Evolutionary conservation across 2,888 invertebrate species (phyloP).

Genomic region (Steinernema carpocapsae): DNA sequence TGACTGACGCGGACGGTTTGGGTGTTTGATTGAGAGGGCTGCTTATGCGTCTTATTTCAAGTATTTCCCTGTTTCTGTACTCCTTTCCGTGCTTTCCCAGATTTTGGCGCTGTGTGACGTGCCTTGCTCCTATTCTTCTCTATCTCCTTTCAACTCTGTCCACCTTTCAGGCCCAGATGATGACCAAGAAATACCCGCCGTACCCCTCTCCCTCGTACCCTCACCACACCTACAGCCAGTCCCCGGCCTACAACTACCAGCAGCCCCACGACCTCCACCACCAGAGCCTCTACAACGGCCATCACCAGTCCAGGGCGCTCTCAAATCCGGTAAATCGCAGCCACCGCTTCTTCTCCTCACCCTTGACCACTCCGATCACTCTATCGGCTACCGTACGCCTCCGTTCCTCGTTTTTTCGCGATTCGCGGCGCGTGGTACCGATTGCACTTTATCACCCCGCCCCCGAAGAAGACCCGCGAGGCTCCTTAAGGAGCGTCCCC

Average conservation of each 20-base stretch:
- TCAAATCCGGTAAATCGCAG: conserved; percentile 10
- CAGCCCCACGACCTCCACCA: not conserved
- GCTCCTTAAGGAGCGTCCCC: conserved; percentile 8
- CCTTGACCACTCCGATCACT: conserved; percentile 16
- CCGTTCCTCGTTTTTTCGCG: conserved; percentile 19
- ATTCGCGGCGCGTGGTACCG: conserved; percentile 28
- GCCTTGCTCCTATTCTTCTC: no score
- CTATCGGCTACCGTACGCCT: conserved; percentile 12
- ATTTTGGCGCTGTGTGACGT: no score
- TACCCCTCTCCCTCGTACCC: conserved; percentile 32
- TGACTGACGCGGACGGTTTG: not conserved
- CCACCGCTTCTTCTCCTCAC: conserved; percentile 5
- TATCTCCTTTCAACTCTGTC: not conserved
- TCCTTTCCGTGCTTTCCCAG: not conserved
- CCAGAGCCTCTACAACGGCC: conserved; percentile 27
- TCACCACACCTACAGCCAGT: conserved; percentile 7
- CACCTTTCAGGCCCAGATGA: conserved; percentile 23
- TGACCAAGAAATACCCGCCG: conserved; percentile 18
- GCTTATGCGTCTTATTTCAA: not conserved
- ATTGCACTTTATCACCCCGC: conserved; percentile 32
- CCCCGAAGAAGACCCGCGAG: not conserved
- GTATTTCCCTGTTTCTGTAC: not conserved
- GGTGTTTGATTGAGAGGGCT: not conserved
- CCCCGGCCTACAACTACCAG: conserved; percentile 30
- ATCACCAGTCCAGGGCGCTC: conserved; percentile 7